These are phyloP conservation scores for Polypterus bichir DNA, from an alignment of 2,113 vertebrate species.

Conservation along the genomic window DNA sequence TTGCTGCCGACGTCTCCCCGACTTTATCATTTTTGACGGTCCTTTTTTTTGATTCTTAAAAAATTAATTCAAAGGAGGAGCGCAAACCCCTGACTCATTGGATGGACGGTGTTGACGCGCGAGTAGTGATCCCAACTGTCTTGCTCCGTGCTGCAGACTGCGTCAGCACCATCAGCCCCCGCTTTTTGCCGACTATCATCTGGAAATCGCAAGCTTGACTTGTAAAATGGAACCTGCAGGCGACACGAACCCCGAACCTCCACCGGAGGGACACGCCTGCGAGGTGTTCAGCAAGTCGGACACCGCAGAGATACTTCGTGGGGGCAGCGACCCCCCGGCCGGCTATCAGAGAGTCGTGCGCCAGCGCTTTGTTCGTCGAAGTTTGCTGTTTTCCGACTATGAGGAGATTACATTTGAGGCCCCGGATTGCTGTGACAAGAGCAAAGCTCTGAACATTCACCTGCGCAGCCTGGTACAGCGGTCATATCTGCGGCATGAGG, in stretches of 20 bases:
- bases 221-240: too few relatives aligned
- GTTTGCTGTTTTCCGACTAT: conserved; percentile 76
- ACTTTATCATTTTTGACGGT: too few relatives aligned
- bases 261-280: too few relatives aligned
- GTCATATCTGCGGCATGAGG: conserved; percentile 36
- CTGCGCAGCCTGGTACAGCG: conserved; percentile 41
- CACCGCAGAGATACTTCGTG: conserved; percentile 40
- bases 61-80: too few relatives aligned
- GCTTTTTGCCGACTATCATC: too few relatives aligned
- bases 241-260: too few relatives aligned
- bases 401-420: conserved; percentile 65
- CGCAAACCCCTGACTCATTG: too few relatives aligned
- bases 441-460: conserved; percentile 32
- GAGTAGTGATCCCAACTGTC: too few relatives aligned
- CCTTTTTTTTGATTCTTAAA: too few relatives aligned
- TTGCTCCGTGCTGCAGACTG: not conserved
- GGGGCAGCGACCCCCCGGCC: conserved; percentile 44
- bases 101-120: too few relatives aligned
- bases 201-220: too few relatives aligned
- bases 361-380: conserved; percentile 77
- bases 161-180: not conserved
- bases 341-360: conserved; percentile 44
- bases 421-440: conserved; percentile 45
- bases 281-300: conserved; percentile 30
- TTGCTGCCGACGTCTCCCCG: too few relatives aligned